Evolutionary conservation across 1,140 invertebrate genomes (phyloP).

Genomic region (Ylistrum balloti): DNA sequence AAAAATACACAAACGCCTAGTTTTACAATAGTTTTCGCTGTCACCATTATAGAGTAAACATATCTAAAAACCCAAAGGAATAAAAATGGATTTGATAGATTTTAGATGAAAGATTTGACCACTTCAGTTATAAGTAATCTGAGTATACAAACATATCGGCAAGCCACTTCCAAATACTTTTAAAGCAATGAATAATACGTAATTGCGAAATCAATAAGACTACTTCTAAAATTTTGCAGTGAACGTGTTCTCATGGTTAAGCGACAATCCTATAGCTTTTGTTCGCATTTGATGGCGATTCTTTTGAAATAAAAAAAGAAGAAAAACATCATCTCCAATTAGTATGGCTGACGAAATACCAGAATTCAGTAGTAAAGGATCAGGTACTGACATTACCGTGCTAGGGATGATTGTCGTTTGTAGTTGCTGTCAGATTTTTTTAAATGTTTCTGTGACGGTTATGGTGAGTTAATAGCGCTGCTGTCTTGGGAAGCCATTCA

Average conservation of each 20-base stretch:
- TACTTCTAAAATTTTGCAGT: background rate
- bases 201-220: background rate
- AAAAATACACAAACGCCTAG: background rate
- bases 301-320: background rate
- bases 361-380: slow-evolving; percentile 26
- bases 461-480: background rate
- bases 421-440: background rate
- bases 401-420: background rate
- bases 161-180: background rate
- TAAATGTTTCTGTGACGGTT: background rate
- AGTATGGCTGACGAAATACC: slow-evolving; percentile 32
- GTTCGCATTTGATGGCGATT: slow-evolving; percentile 15
- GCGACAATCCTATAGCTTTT: slow-evolving; percentile 26
- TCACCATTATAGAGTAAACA: background rate
- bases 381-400: background rate
- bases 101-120: background rate
- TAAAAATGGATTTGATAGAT: slow-evolving; percentile 28
- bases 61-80: background rate
- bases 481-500: slow-evolving; percentile 7
- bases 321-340: background rate
- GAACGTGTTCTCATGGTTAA: background rate
- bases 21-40: background rate
- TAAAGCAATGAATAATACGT: background rate
- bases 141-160: background rate
- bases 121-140: background rate